These are phyloP conservation scores for Silurus meridionalis DNA, from an alignment of 2,113 vertebrate species.

Conservation along the genomic window DNA sequence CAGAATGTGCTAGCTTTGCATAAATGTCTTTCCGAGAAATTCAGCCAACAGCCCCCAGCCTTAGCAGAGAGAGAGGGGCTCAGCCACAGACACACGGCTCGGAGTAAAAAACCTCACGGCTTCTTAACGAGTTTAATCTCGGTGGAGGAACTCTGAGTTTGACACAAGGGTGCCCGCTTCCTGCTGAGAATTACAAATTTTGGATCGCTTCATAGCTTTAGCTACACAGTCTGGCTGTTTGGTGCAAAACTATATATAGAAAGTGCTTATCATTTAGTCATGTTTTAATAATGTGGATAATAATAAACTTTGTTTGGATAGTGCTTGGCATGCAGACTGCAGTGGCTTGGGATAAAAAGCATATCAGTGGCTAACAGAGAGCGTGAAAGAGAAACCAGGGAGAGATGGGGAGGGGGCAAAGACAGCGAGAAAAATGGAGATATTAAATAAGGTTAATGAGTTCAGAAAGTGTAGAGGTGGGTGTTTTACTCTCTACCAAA, in stretches of 20 bases:
- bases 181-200: constrained; percentile 24
- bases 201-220: not conserved
- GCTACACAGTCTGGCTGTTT: constrained; percentile 9
- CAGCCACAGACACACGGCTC: not conserved
- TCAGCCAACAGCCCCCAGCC: constrained; percentile 28
- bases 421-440: constrained; percentile 10
- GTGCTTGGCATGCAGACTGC: not conserved
- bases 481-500: constrained; percentile 27
- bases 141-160: constrained; percentile 5
- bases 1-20: constrained; percentile 55
- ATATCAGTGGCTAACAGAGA: not conserved
- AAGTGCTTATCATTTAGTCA: constrained; percentile 30
- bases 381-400: not conserved
- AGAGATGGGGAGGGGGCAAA: not conserved
- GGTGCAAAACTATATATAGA: constrained; percentile 21
- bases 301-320: constrained; percentile 37
- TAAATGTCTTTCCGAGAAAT: constrained; percentile 48
- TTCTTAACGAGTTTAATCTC: constrained; percentile 32
- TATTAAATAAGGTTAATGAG: constrained; percentile 52
- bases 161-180: constrained; percentile 23
- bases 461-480: constrained; percentile 46
- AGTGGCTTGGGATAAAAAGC: constrained; percentile 9
- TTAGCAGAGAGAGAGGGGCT: not conserved
- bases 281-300: constrained; percentile 43
- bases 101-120: constrained; percentile 12